Base-by-base conservation (phyloP, 1,140 invertebrate genomes). In the Lepidotrigona ventralis region DNA sequence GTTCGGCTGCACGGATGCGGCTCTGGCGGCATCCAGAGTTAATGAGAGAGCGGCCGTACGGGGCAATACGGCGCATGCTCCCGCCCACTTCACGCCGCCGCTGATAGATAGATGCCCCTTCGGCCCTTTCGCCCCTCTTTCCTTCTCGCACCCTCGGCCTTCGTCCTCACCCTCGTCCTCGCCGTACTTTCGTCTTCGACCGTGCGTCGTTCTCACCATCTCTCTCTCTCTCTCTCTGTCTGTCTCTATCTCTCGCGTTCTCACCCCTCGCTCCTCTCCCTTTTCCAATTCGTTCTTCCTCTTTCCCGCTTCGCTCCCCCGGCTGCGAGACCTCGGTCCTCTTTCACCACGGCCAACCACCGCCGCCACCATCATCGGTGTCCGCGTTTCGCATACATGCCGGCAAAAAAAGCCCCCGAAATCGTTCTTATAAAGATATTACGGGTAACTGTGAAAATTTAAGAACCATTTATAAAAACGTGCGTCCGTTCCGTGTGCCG, bases 41-140 rank as follows among this genome's bases (percentile, higher is more conserved):
- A 94, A 94, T 94, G 92, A 94, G 93, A 94, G 93, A 94, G 93
- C 93, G 91, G 93, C 92, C 91, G 91, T 92, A 93, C 91, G 91
- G 92, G 91, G 93, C 93, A 93, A 94, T 93, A 93, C 91, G 90
- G 92, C 93, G 93, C 93, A 93, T 94, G 93, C 93, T 91, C 92
- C 92, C 93, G 93, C 93, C 93, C 93, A 94, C 93, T 94, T 94
- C 93, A 93, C 93, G 93, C 93, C 93, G 93, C 93, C 93, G 93
- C 93, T 94, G 93, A 94, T 94, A 94, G 93, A 94, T 94, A 94
- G 93, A 94, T 93, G 93, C 92, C 90, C 92, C 92, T 91, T 90
- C 90, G 91, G 89, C 86, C 89, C 86, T 86, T 87, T 81, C 79
- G 72, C 79, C 81, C 83, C 85, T 86, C 72, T 60, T 46, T 79